Conservation (phyloP, 1,140 invertebrate species). For the Ostrea denselamellosa region DNA sequence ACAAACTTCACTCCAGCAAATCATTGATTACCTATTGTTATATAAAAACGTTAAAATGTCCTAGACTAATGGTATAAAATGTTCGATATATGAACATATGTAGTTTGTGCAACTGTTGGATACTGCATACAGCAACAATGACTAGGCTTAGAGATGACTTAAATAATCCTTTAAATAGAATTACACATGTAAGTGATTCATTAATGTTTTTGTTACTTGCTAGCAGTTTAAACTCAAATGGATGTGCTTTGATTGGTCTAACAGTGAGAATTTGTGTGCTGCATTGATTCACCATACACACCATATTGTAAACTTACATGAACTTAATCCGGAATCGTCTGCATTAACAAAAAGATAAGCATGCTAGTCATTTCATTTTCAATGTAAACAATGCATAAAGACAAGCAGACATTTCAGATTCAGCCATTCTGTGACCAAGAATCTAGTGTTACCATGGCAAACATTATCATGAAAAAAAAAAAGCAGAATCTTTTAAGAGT, state of each 20-base stretch:
- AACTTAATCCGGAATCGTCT: conserved; percentile 74
- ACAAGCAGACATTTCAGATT: not conserved
- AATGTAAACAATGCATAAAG: conserved; percentile 10
- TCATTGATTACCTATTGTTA: too few species aligned
- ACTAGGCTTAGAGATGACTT: too few species aligned
- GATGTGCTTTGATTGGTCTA: conserved; percentile 21
- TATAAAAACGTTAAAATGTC: too few species aligned
- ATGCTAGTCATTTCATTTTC: conserved; percentile 21
- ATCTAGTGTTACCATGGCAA: not conserved
- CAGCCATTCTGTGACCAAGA: not conserved
- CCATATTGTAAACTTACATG: conserved; percentile 69
- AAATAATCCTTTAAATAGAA: too few species aligned
- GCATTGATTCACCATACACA: conserved; percentile 7
- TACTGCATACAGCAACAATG: too few species aligned
- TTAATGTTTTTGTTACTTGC: not conserved
- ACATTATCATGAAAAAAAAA: not conserved
- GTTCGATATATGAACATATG: too few species aligned
- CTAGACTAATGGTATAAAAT: too few species aligned
- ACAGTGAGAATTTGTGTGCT: conserved; percentile 22
- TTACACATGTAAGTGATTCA: not conserved
- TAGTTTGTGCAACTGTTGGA: too few species aligned
- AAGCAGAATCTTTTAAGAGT: not conserved
- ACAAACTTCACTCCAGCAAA: too few species aligned
- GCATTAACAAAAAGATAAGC: conserved; percentile 63
- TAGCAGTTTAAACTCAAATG: not conserved